These are phyloP conservation scores for Gracilinanus agilis DNA, from an alignment of 2,113 vertebrate genomes.

Conservation along the genomic window DNA sequence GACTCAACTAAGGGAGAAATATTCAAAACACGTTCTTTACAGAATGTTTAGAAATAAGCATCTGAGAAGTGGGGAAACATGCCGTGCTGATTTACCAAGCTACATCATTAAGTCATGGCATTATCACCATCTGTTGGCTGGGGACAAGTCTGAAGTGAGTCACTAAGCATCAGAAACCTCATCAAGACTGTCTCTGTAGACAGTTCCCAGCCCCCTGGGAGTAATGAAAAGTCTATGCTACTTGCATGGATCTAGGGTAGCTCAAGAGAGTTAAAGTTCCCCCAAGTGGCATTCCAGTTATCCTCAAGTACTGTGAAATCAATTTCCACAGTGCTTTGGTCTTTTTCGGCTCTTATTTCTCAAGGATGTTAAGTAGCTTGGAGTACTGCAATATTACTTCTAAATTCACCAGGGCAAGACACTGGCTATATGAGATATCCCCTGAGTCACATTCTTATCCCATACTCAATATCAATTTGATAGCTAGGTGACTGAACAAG, in stretches of 20 bases:
- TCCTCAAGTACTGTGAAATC: background rate
- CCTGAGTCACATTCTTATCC: background rate
- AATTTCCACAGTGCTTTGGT: background rate
- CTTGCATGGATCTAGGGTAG: constrained; percentile 19
- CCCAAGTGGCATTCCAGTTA: background rate
- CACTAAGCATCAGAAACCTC: constrained; percentile 61
- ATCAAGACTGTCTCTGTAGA: background rate
- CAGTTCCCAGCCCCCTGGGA: background rate
- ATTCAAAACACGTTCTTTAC: background rate
- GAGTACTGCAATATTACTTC: constrained; percentile 2
- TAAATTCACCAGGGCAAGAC: background rate
- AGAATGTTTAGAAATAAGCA: constrained; percentile 59
- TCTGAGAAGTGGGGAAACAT: constrained; percentile 66
- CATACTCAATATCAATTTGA: background rate
- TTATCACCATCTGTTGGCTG: constrained; percentile 57
- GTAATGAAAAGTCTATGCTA: constrained; percentile 17
- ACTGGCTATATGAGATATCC: background rate
- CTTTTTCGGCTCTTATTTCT: background rate
- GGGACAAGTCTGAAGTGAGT: constrained; percentile 68
- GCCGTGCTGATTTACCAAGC: constrained; percentile 55
- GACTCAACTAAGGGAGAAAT: constrained; percentile 31
- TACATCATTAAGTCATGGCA: constrained; percentile 46
- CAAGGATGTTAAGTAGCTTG: background rate
- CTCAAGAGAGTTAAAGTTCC: background rate
- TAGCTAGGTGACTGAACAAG: background rate